Percentiles rank a stretch among this genome's conserved stretches.
Evolutionary conservation across 37 sponge, comb jelly and placozoan species (phyloP).

Genomic region (Dysidea cf. avara): DNA sequence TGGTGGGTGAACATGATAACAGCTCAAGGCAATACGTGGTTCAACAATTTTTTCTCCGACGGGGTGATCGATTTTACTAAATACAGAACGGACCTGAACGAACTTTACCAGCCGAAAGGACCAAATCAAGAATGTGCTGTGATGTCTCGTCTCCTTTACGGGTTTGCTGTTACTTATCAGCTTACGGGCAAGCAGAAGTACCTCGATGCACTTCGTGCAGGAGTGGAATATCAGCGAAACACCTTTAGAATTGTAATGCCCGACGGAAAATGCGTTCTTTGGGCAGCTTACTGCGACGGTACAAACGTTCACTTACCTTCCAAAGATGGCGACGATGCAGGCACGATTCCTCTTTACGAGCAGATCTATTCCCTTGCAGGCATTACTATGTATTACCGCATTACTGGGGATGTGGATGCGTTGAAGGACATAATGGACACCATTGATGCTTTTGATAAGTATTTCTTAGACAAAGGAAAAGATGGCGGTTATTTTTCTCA

Average conservation of each 20-base stretch:
- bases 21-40: conserved; percentile 20
- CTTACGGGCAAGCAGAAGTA: conserved; percentile 10
- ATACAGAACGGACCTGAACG: conserved; percentile 18
- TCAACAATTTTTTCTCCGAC: conserved; percentile 8
- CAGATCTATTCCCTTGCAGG: conserved; percentile 17
- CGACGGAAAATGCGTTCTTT: conserved; percentile 11
- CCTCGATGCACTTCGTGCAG: conserved; percentile 6
- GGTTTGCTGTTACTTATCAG: conserved; percentile 27
- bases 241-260: conserved; percentile 6
- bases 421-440: conserved; percentile 14
- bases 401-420: conserved; percentile 9
- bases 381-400: conserved; percentile 21
- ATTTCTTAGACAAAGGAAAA: conserved; percentile 10
- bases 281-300: conserved; percentile 30
- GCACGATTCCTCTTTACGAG: conserved; percentile 22
- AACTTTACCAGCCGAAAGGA: conserved; percentile 21
- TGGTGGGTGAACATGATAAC: conserved; percentile 19
- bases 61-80: conserved; percentile 13
- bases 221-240: conserved; percentile 22
- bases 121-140: conserved; percentile 1
- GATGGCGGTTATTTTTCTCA: conserved; percentile 14
- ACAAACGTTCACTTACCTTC: conserved; percentile 12
- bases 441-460: conserved; percentile 10
- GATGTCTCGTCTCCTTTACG: conserved; percentile 20
- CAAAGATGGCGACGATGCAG: conserved; percentile 19